Base-by-base conservation (phyloP, 1,140 invertebrate species). In the Drosophila pachea region DNA sequence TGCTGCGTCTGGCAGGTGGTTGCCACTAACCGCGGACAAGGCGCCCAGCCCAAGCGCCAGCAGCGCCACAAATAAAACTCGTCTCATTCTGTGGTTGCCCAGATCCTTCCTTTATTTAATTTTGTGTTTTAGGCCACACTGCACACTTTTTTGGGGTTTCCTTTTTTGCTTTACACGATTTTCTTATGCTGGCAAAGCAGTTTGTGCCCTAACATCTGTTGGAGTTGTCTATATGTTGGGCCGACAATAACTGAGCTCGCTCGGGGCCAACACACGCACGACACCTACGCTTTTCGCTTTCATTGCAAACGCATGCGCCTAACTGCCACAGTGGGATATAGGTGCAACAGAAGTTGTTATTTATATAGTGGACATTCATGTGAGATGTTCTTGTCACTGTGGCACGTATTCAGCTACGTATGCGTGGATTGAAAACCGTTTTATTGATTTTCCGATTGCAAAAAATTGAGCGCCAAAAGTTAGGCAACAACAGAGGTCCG, bases 161-260 rank as follows among this genome's bases (percentile, higher is more conserved):
- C 43, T 70, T 49, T 54, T 38, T 45, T 32, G 4, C 33, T 43
- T 70, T 60, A 69, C 45, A 56, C 62, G 63, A 74, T 83, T 78
- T 83, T 74, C 56, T 54, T 29, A 7, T 16, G 8, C 22, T 22
- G 22, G 22, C 22, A 22, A 22, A 22, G 22, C 22, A 22, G 22
- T 32, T 45, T 42, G 50, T 72, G 75, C 64, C 55, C 45, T 67
- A 84, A 84, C 79, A 84, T 84, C 79, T 84, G 79, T 84, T 84
- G 81, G 76, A 78, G 76, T 74, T 76, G 73, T 79, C 81, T 84
- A 79, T 86, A 84, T 86, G 79, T 79, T 79, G 81, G 74, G 81
- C 81, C 86, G 79, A 81, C 81, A 76, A 73, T 79, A 79, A 74
- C 74, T 84, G 66, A 79, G 76, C 69, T 78, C 68, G 53, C 75